Base-by-base conservation (phyloP, 2,888 invertebrate species). In the Epinotia bilunana region DNA sequence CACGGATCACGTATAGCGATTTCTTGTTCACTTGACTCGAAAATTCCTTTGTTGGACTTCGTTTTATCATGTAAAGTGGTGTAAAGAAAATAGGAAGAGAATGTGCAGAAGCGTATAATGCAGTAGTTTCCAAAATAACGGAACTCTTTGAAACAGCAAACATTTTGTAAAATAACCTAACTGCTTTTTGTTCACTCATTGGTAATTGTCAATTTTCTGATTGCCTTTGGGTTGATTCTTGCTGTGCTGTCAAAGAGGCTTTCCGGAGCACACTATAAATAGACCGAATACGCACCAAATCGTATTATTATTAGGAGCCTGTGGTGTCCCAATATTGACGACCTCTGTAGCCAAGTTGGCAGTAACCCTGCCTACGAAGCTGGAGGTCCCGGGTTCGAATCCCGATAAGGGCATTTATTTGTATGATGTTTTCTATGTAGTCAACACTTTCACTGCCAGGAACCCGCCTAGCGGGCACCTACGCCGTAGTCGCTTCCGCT, bases 1-100 rank as follows among this genome's bases (percentile, higher is more conserved):
- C 82, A 80, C 88, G 78, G 84, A 82, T 87, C 89, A 90, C 90
- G 90, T 89, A 83, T 80, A 67, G 60, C 64, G 82, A 83, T 85
- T 88, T 89, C 87, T 88, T 86, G 83, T 80, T 76, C 78, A 83
- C 83, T 83, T 79, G 78, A 77, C 77, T 86, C 84, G 83, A 84
- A 87, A 88, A 88, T 85, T 81, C 86, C 87, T 84, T 84, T 84
- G 83, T 84, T 82, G 83, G 83, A 77, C 82, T 79, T 81, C 82
- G 81, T 83, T 79, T 78, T 74, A 78, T 80, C 80, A 76, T 76
- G 78, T 78, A 55, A 62, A 65, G 28, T 53, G n/a, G n/a, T 53
- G 53, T 53, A 53, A 28, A 61, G 60, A 70, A 65, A 74, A 58
- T 1, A 18, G 23, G 28, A 60, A 39, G 49, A 64, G 63, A 74